Evolutionary conservation across 2,113 vertebrate genomes (phyloP), one percentile per base, ranked within the genome.

Genomic region (Vicugna pacos): DNA sequence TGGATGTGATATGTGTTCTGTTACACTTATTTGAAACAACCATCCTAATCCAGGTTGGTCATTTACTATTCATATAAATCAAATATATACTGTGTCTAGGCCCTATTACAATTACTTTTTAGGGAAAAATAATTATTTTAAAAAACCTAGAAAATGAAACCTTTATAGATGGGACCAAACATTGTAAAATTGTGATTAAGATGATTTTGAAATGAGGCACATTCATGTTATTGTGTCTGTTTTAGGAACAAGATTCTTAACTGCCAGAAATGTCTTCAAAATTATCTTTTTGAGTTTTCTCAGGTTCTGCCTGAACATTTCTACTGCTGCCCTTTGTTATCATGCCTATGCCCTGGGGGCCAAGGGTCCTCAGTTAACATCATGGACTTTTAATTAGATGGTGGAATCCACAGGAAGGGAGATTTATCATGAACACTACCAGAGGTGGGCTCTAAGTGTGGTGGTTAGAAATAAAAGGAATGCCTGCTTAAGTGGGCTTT

Each of bases 331-430:
- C 60, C 70, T 62, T 38, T 22, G 60, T 64, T 28, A 2, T 8
- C 42, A 6, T 24, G 0, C 26, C 14, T 72, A 6, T 8, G 28
- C 58, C 73, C 1, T 24, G 20, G 54, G 58, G 67, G 7, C 75
- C 28, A 12, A 26, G 7, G 76, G 9, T 7, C 22, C 69, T 56
- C 19, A 0, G 32, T 50, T 19, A 67, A 17, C 32, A 17, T 1
- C 0, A 0, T 3, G 24, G 50, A 20, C 22, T 48, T 81, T 70
- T 16, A 32, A 14, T 19, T 20, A 24, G 10, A 0, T 9, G 16
- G 7, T 38, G 1, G 4, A 65, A 28, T 60, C 83, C 46, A 14
- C 38, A 38, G 28, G 6, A 5, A 26, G 60, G 42, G 3, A 52
- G 32, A 13, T 19, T 54, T 19, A 30, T 26, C 24, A 1, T 5